phyloP scores from a whole-genome alignment of 2,113 vertebrate species.

The Microtus ochrogaster region DNA sequence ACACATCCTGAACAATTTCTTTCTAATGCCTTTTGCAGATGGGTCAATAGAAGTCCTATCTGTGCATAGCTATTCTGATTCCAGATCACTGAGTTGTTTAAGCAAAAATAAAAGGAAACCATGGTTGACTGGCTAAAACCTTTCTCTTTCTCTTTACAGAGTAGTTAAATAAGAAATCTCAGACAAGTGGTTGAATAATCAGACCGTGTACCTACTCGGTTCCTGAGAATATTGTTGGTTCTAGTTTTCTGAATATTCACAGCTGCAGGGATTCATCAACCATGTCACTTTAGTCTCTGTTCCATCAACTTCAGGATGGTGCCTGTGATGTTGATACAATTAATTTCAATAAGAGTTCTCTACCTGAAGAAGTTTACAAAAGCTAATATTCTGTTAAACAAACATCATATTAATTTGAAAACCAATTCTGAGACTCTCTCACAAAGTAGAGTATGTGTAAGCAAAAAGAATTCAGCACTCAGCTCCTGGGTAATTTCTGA shows the following conservation, averaged over 20 bases:
- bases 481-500: not conserved
- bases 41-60: conserved; percentile 66
- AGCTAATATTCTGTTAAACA: not conserved
- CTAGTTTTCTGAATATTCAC: not conserved
- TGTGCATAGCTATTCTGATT: conserved; percentile 65
- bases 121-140: conserved; percentile 17
- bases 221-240: not conserved
- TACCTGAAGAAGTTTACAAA: not conserved
- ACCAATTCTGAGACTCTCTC: not conserved
- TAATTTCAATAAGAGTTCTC: not conserved
- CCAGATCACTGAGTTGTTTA: conserved; percentile 71
- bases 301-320: rapidly evolving
- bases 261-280: not conserved
- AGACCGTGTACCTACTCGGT: not conserved
- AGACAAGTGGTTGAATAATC: conserved; percentile 4
- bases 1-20: conserved; percentile 68
- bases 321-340: not conserved
- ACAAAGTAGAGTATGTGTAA: not conserved
- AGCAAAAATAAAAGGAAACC: conserved; percentile 66
- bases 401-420: not conserved
- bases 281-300: not conserved
- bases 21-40: conserved; percentile 68
- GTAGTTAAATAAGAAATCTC: conserved; percentile 44
- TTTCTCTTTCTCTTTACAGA: conserved; percentile 41
- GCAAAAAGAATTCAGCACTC: not conserved